Percentiles rank a stretch among this genome's conserved stretches.
Evolutionary conservation across 2,888 invertebrate genomes (phyloP).

Genomic region (Camponotus fellah): DNA sequence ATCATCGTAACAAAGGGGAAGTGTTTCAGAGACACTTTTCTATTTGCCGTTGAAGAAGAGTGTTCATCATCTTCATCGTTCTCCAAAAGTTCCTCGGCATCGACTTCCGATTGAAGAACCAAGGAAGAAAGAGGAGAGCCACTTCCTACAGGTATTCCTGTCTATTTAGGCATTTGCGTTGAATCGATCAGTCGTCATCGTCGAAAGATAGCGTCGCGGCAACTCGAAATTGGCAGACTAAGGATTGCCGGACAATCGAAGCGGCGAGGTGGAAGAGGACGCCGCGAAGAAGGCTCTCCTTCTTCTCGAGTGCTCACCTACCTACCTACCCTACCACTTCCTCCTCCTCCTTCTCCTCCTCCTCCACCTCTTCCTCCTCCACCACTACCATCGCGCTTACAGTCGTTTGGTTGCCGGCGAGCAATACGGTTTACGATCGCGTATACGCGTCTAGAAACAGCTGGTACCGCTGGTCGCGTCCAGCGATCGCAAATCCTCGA

Average conservation of each 20-base stretch:
- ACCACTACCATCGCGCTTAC: constrained; percentile 73
- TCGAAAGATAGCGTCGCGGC: constrained; percentile 13
- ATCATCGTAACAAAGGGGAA: not conserved
- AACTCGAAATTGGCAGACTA: constrained; percentile 24
- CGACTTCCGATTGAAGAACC: not conserved
- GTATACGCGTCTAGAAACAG: constrained; percentile 73
- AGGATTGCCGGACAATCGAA: constrained; percentile 3
- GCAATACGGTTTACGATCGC: constrained; percentile 76
- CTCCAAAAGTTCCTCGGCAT: not conserved
- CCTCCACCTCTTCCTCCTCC: constrained; percentile 67
- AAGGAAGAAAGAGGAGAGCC: not conserved
- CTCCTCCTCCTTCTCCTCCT: constrained; percentile 62
- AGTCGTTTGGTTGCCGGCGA: constrained; percentile 77
- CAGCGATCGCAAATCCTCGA: constrained; percentile 44
- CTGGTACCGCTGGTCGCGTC: constrained; percentile 68
- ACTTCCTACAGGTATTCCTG: not conserved
- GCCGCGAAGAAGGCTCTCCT: constrained; percentile 68
- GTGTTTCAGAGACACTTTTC: not conserved
- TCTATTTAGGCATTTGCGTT: not conserved
- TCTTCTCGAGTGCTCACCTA: constrained; percentile 40
- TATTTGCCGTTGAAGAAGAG: not conserved
- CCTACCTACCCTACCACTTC: constrained; percentile 53
- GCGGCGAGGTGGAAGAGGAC: constrained; percentile 70
- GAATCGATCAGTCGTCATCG: constrained; percentile 1
- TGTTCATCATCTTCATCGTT: not conserved